Evolutionary conservation across 2,113 vertebrate species (phyloP).

Genomic region (Zapornia atra): DNA sequence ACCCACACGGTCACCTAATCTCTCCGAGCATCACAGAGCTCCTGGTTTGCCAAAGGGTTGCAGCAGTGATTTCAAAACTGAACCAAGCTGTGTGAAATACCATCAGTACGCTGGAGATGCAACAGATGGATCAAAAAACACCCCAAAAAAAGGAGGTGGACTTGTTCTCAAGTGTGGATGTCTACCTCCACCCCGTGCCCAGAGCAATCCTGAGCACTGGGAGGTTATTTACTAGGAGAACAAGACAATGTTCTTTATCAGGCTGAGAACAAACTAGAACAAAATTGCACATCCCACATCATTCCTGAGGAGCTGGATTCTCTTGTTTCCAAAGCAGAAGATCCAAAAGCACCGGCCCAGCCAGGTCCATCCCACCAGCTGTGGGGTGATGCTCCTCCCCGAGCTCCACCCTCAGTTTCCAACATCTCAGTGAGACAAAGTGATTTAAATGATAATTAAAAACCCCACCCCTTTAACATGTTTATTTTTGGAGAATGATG

Average conservation of each 20-base stretch:
- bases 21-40: background rate
- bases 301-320: fast-evolving
- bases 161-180: background rate
- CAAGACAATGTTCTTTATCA: fast-evolving
- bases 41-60: background rate
- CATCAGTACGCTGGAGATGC: background rate
- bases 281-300: fast-evolving
- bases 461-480: fast-evolving
- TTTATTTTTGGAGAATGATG: too few relatives aligned
- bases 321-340: background rate
- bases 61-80: background rate
- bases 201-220: fast-evolving
- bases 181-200: background rate
- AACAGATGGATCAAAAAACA: background rate
- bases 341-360: background rate
- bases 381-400: fast-evolving
- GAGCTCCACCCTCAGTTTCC: background rate
- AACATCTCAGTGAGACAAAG: background rate
- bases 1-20: fast-evolving
- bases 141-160: background rate
- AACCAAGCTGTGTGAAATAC: background rate
- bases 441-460: fast-evolving
- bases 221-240: background rate
- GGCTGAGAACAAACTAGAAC: background rate
- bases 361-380: background rate